Evolutionary conservation across 1,140 invertebrate species (phyloP), one percentile per base, ranked within the genome.

Genomic region (Tenebrio molitor): DNA sequence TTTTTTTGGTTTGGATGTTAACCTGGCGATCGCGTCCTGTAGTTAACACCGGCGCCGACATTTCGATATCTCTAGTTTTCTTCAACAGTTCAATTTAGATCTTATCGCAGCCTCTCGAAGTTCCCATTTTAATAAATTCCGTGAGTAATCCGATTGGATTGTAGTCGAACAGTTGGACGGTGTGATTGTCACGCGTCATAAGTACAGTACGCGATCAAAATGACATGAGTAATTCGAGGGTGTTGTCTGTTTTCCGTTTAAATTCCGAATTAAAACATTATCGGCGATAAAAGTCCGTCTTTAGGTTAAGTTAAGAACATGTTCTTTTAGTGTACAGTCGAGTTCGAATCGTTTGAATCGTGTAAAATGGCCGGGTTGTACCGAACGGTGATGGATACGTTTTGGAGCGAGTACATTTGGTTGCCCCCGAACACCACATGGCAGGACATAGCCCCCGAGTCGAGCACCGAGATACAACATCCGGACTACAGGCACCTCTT

Each of bases 391-490:
- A 36, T 79, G 50, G 84, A 89, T 79, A 85, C 85, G 75, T 95
- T 97, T 85, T 96, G 95, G 94, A 89, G 90, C 78, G 89, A 92
- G 77, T 83, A 89, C 78, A 84, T 97, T 78, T 97, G 95, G 95
- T 87, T 96, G 78, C 95, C 95, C 69, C 94, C 94, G 72, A 95
- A 95, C 83, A 91, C 91, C 69, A 94, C 93, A 78, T 97, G 95
- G 95, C 86, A 88, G n/a, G 92, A 96, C 80, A 90, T 96, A 42
- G 87, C 89, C 76, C 92, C 94, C 16, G 94, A 89, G 72, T 87
- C 92, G 42, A 91, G 89, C 75, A 88, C 91, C 72, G 87, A 89
- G 76, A 89, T 95, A 71, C 87, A 90, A 68, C 95, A 94, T 85
- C 89, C 94, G 39, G 89, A 96, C 82, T 90, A 93, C 80, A 89